Conservation (phyloP, 1,140 invertebrate genomes). For the Proales similis region DNA sequence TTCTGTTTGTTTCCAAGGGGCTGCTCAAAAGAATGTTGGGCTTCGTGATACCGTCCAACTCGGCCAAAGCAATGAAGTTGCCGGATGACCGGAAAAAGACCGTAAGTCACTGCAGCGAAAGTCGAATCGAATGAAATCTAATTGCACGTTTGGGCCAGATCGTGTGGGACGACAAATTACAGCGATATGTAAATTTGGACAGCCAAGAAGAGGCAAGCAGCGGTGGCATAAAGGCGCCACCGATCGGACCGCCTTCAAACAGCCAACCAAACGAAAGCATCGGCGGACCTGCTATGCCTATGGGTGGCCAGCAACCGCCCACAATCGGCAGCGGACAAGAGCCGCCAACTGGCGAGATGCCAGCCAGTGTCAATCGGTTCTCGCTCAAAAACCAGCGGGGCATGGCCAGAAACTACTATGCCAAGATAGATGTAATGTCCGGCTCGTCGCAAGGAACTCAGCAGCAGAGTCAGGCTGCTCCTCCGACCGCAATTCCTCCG, state of each 20-base stretch:
- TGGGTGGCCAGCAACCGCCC: not conserved
- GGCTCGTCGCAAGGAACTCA: constrained; percentile 13
- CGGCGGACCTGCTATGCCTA: no score
- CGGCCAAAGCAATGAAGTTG: constrained; percentile 26
- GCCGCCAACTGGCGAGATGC: not conserved
- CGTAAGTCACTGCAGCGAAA: no score
- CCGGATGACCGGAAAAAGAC: constrained; percentile 33
- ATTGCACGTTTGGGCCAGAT: no score
- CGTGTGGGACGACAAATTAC: constrained; percentile 33
- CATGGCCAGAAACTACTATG: constrained; percentile 26
- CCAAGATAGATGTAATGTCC: constrained; percentile 31
- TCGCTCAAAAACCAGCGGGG: constrained; percentile 17
- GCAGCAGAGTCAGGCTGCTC: not conserved
- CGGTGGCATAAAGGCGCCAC: constrained; percentile 1
- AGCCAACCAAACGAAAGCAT: not conserved
- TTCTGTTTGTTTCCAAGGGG: no score
- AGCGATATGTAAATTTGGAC: constrained; percentile 34
- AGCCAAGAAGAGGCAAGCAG: not conserved
- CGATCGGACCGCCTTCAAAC: not conserved
- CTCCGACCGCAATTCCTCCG: not conserved
- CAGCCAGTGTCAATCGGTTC: not conserved
- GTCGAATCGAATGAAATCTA: no score
- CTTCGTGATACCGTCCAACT: not conserved
- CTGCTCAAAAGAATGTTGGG: constrained; percentile 4
- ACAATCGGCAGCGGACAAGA: not conserved